phyloP scores from a whole-genome alignment of 2,797 vertebrate species.

The Scyliorhinus canicula region DNA sequence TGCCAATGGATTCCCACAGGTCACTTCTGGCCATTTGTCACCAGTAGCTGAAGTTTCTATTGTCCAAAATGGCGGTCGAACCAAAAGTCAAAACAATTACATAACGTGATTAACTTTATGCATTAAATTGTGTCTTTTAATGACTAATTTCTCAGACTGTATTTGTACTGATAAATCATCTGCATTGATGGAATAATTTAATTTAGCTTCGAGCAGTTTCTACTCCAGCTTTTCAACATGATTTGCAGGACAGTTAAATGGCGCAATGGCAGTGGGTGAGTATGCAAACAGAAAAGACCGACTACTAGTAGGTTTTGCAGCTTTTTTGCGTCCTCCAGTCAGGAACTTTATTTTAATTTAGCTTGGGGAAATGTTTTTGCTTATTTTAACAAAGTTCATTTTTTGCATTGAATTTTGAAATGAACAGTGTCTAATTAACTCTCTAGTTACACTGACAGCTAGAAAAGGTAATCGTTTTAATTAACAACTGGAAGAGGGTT shows the following conservation, averaged over 20 bases:
- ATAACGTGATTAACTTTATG: neutral
- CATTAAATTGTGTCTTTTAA: neutral
- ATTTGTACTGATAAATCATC: neutral
- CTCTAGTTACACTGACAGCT: neutral
- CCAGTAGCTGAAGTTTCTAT: neutral
- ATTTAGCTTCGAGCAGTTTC: neutral
- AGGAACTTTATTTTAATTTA: neutral
- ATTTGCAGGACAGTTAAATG: neutral
- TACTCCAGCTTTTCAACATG: neutral
- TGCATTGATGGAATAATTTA: neutral
- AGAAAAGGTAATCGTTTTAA: too few species aligned
- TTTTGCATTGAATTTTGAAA: neutral
- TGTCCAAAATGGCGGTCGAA: neutral
- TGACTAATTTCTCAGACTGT: neutral
- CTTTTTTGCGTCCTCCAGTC: neutral
- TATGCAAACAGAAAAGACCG: neutral
- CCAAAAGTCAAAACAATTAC: neutral
- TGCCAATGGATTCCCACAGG: slow-evolving; percentile 1
- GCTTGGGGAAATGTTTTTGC: neutral
- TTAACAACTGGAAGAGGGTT: too few species aligned
- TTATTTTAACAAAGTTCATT: neutral
- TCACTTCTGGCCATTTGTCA: neutral
- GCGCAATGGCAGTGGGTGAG: neutral
- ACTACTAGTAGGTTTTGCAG: neutral
- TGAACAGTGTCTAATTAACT: neutral